phyloP scores from a whole-genome alignment of 2,797 vertebrate genomes.

The Merluccius polli region DNA sequence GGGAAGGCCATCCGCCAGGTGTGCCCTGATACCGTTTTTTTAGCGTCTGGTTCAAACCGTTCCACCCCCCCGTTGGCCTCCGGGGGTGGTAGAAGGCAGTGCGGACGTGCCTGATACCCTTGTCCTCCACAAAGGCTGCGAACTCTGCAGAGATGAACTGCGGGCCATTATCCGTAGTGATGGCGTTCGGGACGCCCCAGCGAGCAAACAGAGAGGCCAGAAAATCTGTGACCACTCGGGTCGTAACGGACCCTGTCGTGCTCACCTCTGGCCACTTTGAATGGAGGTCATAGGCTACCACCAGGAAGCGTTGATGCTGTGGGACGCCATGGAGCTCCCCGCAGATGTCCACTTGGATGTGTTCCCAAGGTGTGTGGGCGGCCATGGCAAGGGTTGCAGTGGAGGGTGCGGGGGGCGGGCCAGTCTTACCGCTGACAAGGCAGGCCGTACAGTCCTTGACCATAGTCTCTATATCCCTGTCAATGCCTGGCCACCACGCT shows the following conservation, averaged over 20 bases:
- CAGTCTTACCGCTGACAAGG: constrained; percentile 11
- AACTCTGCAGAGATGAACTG: constrained; percentile 5
- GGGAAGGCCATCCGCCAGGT: neutral
- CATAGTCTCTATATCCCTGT: neutral
- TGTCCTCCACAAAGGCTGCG: neutral
- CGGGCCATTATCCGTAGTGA: constrained; percentile 16
- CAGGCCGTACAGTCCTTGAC: constrained; percentile 3
- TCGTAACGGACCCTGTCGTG: too few species aligned
- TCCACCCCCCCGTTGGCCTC: constrained; percentile 8
- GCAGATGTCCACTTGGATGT: constrained; percentile 24
- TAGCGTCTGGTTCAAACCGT: neutral
- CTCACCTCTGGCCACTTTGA: constrained; percentile 14
- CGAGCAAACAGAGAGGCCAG: too few species aligned
- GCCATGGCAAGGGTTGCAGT: constrained; percentile 10
- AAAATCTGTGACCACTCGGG: too few species aligned
- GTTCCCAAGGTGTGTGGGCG: constrained; percentile 10
- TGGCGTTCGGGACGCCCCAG: too few species aligned
- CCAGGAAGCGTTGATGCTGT: constrained; percentile 6
- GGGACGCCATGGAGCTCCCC: constrained; percentile 13
- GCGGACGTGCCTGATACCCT: constrained; percentile 9
- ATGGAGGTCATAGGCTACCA: constrained; percentile 20
- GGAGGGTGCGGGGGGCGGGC: neutral
- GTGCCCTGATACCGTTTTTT: constrained; percentile 6
- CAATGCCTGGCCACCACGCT: neutral
- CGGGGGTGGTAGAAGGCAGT: constrained; percentile 11